A percentile compares a stretch with the other conserved stretches of the same genome.
Evolutionary conservation across 2,888 invertebrate genomes (phyloP).

Genomic region (Metopia argyrocephala): DNA sequence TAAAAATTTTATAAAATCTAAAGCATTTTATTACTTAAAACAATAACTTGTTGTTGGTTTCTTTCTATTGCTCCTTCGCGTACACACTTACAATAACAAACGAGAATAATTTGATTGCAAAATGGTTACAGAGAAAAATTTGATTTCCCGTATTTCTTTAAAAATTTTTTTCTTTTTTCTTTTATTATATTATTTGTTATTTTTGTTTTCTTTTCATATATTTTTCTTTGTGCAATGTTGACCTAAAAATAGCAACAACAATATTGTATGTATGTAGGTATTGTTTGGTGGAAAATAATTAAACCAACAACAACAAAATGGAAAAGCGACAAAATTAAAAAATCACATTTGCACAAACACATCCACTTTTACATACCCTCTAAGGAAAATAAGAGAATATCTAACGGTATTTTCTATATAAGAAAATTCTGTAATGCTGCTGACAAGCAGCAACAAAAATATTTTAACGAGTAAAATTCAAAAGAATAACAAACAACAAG

Average conservation of each 20-base stretch:
- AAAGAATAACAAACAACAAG: constrained; percentile 3
- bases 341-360: not conserved
- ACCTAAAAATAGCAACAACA: constrained; percentile 51
- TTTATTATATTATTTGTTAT: constrained; percentile 1
- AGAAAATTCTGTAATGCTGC: constrained; percentile 8
- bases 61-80: not conserved
- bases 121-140: constrained; percentile 38
- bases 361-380: not conserved
- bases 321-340: constrained; percentile 14
- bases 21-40: constrained; percentile 22
- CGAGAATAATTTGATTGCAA: constrained; percentile 14
- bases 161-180: constrained; percentile 15
- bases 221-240: constrained; percentile 52
- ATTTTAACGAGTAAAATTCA: not conserved
- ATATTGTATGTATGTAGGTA: constrained; percentile 21
- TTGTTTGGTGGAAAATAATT: constrained; percentile 28
- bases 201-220: constrained; percentile 28
- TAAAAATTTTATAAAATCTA: constrained; percentile 6
- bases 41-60: not conserved
- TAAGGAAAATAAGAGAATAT: constrained; percentile 18
- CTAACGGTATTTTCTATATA: constrained; percentile 52
- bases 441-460: constrained; percentile 7
- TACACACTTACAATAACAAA: not conserved
- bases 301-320: constrained; percentile 23
- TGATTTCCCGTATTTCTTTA: constrained; percentile 45